Evolutionary conservation across 2,888 invertebrate species (phyloP).

Genomic region (Ariolimax columbianus): DNA sequence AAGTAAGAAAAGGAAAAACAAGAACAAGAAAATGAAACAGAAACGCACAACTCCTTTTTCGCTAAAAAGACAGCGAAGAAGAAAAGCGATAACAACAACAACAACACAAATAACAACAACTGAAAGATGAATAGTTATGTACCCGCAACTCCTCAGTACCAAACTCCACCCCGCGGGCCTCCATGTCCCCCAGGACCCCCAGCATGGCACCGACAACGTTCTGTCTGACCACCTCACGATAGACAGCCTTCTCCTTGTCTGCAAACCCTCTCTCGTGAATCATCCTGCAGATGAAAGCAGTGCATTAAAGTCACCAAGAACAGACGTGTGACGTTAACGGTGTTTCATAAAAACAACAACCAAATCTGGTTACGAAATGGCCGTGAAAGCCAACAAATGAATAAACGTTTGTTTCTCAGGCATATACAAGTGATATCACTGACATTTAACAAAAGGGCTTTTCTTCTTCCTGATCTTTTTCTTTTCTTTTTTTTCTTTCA

Average conservation of each 20-base stretch:
- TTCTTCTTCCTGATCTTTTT: too few species aligned
- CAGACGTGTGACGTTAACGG: background rate
- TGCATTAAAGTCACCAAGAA: background rate
- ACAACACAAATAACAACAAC: background rate
- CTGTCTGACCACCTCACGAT: conserved; percentile 50
- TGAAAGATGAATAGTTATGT: background rate
- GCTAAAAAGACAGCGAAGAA: background rate
- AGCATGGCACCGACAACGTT: conserved; percentile 49
- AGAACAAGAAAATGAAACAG: too few species aligned
- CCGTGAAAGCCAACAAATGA: background rate
- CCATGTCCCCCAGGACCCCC: conserved; percentile 46
- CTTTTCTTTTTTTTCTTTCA: too few species aligned
- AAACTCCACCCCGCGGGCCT: conserved; percentile 23
- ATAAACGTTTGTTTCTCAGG: too few species aligned
- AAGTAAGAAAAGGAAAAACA: too few species aligned
- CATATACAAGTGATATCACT: too few species aligned
- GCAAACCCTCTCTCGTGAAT: conserved; percentile 55
- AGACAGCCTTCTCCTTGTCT: conserved; percentile 54
- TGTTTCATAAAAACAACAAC: background rate
- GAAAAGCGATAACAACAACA: background rate
- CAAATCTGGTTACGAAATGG: background rate
- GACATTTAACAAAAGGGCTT: too few species aligned
- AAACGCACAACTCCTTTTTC: too few species aligned
- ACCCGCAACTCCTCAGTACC: conserved; percentile 35
- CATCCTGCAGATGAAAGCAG: conserved; percentile 38